Conservation (phyloP, 2,888 invertebrate genomes). For the Drosophila picticornis region DNA sequence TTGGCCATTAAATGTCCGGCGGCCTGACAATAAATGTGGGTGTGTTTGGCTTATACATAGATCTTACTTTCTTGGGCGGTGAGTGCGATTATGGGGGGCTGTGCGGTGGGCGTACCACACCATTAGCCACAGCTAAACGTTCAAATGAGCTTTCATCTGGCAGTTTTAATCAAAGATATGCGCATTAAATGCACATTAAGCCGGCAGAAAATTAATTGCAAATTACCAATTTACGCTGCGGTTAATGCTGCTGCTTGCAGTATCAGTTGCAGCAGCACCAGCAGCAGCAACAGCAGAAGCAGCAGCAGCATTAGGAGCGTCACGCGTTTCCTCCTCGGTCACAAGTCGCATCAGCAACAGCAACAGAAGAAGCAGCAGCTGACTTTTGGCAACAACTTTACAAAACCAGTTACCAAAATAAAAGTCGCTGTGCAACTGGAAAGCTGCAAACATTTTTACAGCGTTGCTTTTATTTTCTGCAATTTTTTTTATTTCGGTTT, state of each 20-base stretch:
- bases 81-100: background rate
- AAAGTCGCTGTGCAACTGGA: conserved; percentile 65
- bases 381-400: conserved; percentile 56
- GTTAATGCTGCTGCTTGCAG: conserved; percentile 7
- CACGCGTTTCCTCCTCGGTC: conserved; percentile 74
- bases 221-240: conserved; percentile 63
- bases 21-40: conserved; percentile 52
- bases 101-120: conserved; percentile 32
- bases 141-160: conserved; percentile 63
- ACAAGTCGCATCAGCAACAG: conserved; percentile 31
- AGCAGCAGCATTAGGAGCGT: conserved; percentile 12
- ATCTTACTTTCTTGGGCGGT: background rate
- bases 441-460: conserved; percentile 47
- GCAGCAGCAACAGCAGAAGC: conserved; percentile 5
- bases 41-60: conserved; percentile 32
- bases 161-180: conserved; percentile 60
- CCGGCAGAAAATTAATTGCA: conserved; percentile 71
- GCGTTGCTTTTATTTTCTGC: conserved; percentile 26
- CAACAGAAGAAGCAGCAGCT: conserved; percentile 42
- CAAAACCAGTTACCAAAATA: conserved; percentile 62
- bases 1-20: conserved; percentile 47
- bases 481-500: conserved; percentile 23
- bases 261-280: conserved; percentile 3
- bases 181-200: conserved; percentile 73
- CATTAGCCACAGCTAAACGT: conserved; percentile 56